Evolutionary conservation across 1,140 invertebrate species (phyloP).

Genomic region (Cepaea nemoralis): DNA sequence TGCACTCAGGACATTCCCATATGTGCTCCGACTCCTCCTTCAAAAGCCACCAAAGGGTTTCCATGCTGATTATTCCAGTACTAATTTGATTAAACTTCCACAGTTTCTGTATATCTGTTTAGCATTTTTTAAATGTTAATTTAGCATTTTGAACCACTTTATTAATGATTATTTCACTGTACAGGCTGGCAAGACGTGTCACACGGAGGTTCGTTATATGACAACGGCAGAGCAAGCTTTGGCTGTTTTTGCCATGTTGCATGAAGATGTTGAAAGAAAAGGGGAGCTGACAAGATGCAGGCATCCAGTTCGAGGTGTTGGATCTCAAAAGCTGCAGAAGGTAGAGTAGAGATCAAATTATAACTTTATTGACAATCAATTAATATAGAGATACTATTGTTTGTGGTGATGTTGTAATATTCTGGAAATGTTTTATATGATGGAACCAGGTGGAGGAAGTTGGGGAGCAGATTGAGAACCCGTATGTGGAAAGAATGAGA

Average conservation of each 20-base stretch:
- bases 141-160: no score
- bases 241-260: constrained; percentile 54
- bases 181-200: constrained; percentile 43
- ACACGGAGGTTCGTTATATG: constrained; percentile 50
- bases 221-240: constrained; percentile 58
- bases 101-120: no score
- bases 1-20: no score
- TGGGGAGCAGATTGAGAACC: no score
- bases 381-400: not conserved
- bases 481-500: no score
- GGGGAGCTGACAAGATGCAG: not conserved
- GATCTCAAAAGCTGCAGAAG: constrained; percentile 57
- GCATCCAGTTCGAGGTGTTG: constrained; percentile 46
- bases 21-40: no score
- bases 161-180: constrained; percentile 19
- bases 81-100: no score
- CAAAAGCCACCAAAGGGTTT: no score
- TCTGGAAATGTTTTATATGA: no score
- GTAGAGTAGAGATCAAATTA: constrained; percentile 40
- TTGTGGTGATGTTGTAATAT: not conserved
- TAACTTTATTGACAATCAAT: not conserved
- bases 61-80: no score
- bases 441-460: no score
- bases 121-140: no score
- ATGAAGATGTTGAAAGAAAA: constrained; percentile 26